Evolutionary conservation across 1,140 invertebrate genomes (phyloP), one percentile per base, ranked within the genome.

Genomic region (Halesus radiatus): DNA sequence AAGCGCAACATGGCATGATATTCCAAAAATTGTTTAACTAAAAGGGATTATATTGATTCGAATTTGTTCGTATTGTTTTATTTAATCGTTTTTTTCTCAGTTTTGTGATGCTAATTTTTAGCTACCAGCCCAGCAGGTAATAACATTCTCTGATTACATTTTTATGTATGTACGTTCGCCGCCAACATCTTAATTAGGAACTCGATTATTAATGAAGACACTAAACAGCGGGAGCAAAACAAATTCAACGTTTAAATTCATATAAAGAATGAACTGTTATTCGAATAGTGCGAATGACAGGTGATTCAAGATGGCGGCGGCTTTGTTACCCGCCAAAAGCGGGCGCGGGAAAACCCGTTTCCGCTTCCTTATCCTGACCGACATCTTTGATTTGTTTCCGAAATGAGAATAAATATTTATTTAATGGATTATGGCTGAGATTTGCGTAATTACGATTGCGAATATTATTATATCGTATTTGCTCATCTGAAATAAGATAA

Each of bases 261-360:
- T 29, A 64, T 64, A 64, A 64, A 64, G 60, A 64, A 29, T 29
- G 13, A 22, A 29, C 29, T 5, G 60, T 22, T 64, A 64, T 64
- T 56, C 20, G 37, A 13, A 20, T 16, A 22, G n/a, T 62, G 23
- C 3, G 60, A 7, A 29, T 64, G 60, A 16, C 60, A 64, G 60
- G 60, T 64, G 60, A 16, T 64, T 64, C 60, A 64, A 64, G 23
- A 64, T 64, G 60, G 60, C 60, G 18, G 60, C 60, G 18, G 18
- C 54, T 56, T 64, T 64, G 60, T 64, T 64, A 22, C 60, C 60
- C 60, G 60, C 60, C 60, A 64, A 22, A 56, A 56, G n/a, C 20
- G n/a, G 54, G 20, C 54, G 54, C 37, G 37, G 37, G 37, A 45
- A 45, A 45, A 45, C 37, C 37, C 37, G 37, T 45, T 45, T 45